Conservation (phyloP, 2,113 vertebrate genomes). For the Oryzias celebensis region DNA sequence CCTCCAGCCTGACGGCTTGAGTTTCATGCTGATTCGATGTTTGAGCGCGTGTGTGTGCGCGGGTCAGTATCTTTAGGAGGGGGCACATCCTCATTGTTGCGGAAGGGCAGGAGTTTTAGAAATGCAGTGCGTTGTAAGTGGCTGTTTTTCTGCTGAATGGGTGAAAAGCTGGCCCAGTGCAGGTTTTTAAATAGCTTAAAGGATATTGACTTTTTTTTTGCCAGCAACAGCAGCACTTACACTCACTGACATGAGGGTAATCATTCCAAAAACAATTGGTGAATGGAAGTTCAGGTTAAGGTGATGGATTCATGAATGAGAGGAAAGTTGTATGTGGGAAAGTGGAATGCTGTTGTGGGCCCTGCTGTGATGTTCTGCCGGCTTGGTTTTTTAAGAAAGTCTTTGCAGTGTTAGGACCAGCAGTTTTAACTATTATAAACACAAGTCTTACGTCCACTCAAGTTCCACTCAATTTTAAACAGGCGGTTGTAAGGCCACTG, state of each 20-base stretch:
- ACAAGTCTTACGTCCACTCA: too few relatives aligned
- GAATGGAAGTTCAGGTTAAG: slow-evolving; percentile 20
- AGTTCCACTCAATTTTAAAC: too few relatives aligned
- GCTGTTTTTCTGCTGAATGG: slow-evolving; percentile 62
- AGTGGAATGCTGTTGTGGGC: not conserved
- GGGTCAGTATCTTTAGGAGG: slow-evolving; percentile 48
- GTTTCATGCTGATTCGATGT: slow-evolving; percentile 70
- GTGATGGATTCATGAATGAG: slow-evolving; percentile 37
- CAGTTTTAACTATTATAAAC: too few relatives aligned
- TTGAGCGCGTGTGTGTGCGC: slow-evolving; percentile 11
- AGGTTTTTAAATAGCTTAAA: slow-evolving; percentile 65
- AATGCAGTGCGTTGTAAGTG: slow-evolving; percentile 42
- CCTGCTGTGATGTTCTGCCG: too few relatives aligned
- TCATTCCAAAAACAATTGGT: slow-evolving; percentile 29
- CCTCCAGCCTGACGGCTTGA: slow-evolving; percentile 60
- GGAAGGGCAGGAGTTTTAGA: slow-evolving; percentile 48
- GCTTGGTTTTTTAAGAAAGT: too few relatives aligned
- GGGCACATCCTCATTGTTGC: slow-evolving; percentile 52
- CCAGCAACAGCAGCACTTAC: slow-evolving; percentile 10
- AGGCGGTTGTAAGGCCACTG: too few relatives aligned
- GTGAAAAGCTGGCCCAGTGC: slow-evolving; percentile 55
- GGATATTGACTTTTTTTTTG: slow-evolving; percentile 44
- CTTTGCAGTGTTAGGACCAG: too few relatives aligned
- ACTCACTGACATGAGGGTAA: slow-evolving; percentile 19
- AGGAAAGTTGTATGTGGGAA: not conserved